These are phyloP conservation scores for Umimayanthus kanabou DNA, from an alignment of 92 coral and sea anemone genomes.

Conservation along the genomic window DNA sequence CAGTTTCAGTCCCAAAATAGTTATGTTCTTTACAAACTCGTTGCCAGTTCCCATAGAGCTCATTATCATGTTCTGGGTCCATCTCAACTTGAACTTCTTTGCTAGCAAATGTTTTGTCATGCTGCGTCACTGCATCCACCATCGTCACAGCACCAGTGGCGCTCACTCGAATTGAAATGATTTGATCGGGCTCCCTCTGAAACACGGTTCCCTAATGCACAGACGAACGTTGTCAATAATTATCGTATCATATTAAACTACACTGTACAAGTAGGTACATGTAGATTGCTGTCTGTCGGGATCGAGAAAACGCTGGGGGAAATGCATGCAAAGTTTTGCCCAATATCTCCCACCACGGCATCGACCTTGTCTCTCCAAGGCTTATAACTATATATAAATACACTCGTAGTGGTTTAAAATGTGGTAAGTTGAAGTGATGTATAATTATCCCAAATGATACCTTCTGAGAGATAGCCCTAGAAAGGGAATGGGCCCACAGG, in stretches of 20 bases:
- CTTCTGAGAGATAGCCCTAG: too few relatives aligned
- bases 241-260: not conserved
- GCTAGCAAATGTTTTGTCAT: not conserved
- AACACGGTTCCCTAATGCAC: conserved; percentile 9
- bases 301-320: too few relatives aligned
- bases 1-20: not conserved
- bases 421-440: too few relatives aligned
- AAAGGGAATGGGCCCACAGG: too few relatives aligned
- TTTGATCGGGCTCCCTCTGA: conserved; percentile 9
- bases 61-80: conserved; percentile 14
- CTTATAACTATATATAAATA: too few relatives aligned
- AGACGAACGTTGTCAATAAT: not conserved
- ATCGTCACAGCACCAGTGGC: not conserved
- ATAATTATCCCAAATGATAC: too few relatives aligned
- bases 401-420: too few relatives aligned
- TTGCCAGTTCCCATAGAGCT: conserved; percentile 11
- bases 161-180: conserved; percentile 1
- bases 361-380: too few relatives aligned
- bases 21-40: conserved; percentile 18
- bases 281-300: too few relatives aligned
- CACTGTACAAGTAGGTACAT: not conserved
- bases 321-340: not conserved
- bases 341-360: too few relatives aligned
- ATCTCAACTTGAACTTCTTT: conserved; percentile 5
- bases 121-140: conserved; percentile 18